Evolutionary conservation across 2,797 vertebrate genomes (phyloP).

Genomic region (Dallia pectoralis): DNA sequence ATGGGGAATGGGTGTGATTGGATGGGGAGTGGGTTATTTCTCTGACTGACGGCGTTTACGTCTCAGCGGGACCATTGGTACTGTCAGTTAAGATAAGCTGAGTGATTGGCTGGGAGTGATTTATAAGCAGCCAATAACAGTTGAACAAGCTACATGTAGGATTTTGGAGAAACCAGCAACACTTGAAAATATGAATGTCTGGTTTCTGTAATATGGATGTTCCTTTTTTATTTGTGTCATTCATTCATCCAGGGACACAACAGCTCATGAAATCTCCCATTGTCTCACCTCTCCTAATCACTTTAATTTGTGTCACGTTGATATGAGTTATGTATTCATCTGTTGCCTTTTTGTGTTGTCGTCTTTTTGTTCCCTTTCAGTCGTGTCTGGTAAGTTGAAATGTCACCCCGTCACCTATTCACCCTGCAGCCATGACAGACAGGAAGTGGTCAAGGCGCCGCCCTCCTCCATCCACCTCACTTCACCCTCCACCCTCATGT

Average conservation of each 20-base stretch:
- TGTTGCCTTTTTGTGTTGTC: constrained; percentile 67
- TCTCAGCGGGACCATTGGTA: constrained; percentile 65
- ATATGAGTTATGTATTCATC: constrained; percentile 79
- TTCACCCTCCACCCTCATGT: constrained; percentile 88
- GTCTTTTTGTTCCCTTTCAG: constrained; percentile 89
- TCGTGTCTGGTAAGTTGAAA: constrained; percentile 99
- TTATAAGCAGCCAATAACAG: constrained; percentile 61
- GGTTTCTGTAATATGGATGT: not conserved
- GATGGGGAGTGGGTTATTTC: constrained; percentile 50
- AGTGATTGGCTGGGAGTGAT: constrained; percentile 65
- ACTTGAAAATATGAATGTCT: not conserved
- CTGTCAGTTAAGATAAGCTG: constrained; percentile 75
- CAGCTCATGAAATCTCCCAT: constrained; percentile 50
- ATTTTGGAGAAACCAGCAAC: not conserved
- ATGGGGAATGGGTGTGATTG: constrained; percentile 23
- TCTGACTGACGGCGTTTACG: constrained; percentile 73
- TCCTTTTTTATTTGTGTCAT: constrained; percentile 24
- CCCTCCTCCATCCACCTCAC: constrained; percentile 89
- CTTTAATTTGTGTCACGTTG: constrained; percentile 46
- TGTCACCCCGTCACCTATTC: constrained; percentile 94
- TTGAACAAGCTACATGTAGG: constrained; percentile 38
- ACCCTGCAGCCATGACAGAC: constrained; percentile 91
- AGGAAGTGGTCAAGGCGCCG: constrained; percentile 87
- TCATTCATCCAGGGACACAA: constrained; percentile 40
- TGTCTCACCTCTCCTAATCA: constrained; percentile 47